Conservation (phyloP, 1,140 invertebrate species). For the Pantala flavescens region DNA sequence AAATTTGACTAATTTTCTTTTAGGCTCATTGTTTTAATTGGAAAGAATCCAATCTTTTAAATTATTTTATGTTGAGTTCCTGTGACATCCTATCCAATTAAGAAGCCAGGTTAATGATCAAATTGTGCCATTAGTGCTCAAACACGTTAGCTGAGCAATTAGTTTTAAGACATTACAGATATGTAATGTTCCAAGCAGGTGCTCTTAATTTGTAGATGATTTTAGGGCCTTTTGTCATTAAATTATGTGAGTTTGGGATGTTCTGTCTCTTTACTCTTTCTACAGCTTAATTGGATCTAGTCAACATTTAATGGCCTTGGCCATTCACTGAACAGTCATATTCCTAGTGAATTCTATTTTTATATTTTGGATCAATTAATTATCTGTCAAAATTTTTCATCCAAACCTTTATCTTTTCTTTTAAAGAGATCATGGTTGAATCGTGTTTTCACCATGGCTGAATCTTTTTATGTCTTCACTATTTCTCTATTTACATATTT, state of each 20-base stretch:
- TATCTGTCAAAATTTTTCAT: too few species aligned
- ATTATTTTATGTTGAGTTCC: not conserved
- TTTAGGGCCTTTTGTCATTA: not conserved
- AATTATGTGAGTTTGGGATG: not conserved
- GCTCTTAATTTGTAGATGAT: not conserved
- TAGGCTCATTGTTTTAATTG: not conserved
- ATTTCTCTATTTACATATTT: too few species aligned
- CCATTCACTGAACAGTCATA: too few species aligned
- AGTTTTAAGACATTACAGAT: not conserved
- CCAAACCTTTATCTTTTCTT: too few species aligned
- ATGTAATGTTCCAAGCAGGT: not conserved
- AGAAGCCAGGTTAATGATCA: not conserved
- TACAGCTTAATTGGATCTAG: not conserved
- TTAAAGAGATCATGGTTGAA: too few species aligned
- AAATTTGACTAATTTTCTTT: not conserved
- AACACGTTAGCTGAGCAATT: not conserved
- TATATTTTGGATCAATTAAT: too few species aligned
- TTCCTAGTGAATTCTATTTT: too few species aligned
- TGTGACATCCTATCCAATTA: not conserved
- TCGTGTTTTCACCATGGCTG: too few species aligned
- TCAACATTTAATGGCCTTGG: not conserved
- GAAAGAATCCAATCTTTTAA: not conserved
- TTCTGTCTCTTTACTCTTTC: not conserved
- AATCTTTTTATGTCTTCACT: too few species aligned
- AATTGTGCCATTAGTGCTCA: slow-evolving; percentile 1